These are phyloP conservation scores for Hypocryptadius cinnamomeus DNA, from an alignment of 2,113 vertebrate genomes.

Conservation along the genomic window DNA sequence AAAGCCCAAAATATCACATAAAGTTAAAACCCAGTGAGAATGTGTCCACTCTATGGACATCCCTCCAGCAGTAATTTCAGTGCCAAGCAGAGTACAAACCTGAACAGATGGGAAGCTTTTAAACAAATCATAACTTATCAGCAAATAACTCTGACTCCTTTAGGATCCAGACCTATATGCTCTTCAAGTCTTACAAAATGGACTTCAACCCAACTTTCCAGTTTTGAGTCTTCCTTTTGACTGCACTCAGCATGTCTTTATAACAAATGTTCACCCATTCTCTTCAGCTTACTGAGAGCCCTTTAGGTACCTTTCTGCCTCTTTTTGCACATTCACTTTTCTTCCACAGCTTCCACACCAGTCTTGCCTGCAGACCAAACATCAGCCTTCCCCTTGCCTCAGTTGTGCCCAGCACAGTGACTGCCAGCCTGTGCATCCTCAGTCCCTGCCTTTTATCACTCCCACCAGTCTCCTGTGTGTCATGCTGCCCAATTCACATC, in stretches of 20 bases:
- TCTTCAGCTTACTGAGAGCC: not conserved
- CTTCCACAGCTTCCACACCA: not conserved
- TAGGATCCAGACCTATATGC: not conserved
- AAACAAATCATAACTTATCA: slow-evolving; percentile 7
- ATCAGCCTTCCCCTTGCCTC: not conserved
- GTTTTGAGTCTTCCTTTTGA: not conserved
- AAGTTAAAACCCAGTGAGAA: slow-evolving; percentile 9
- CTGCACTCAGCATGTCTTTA: not conserved
- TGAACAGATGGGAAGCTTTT: slow-evolving; percentile 23
- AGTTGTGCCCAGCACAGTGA: not conserved
- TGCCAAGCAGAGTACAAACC: not conserved
- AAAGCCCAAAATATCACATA: not conserved
- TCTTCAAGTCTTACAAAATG: not conserved
- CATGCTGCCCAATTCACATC: not conserved
- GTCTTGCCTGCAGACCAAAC: not conserved
- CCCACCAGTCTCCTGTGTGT: rapidly evolving
- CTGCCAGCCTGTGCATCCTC: not conserved
- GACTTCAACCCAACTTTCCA: not conserved
- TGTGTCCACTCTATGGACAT: not conserved
- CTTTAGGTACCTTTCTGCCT: not conserved
- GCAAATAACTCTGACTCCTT: not conserved
- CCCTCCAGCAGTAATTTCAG: slow-evolving; percentile 12
- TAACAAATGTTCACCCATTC: not conserved
- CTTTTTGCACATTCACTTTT: not conserved
- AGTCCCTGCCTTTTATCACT: not conserved